These are phyloP conservation scores for Incurvaria masculella DNA, from an alignment of 2,888 invertebrate species.

Conservation along the genomic window DNA sequence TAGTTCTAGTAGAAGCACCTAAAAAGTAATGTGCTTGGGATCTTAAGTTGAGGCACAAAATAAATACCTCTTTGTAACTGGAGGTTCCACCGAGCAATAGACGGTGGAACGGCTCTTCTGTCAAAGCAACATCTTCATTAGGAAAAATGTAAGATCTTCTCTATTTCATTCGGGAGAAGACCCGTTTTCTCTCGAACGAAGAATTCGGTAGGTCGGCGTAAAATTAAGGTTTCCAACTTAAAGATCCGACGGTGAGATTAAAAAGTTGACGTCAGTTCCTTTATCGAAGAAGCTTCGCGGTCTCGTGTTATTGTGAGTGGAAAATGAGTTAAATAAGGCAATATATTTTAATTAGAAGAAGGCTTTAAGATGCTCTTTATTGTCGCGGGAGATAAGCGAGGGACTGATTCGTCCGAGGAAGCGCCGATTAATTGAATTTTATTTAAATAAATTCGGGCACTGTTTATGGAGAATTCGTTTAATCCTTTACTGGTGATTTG, in stretches of 20 bases:
- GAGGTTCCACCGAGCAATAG: slow-evolving; percentile 27
- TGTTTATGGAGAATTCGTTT: too few relatives aligned
- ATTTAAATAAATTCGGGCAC: slow-evolving; percentile 20
- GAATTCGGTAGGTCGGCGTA: slow-evolving; percentile 19
- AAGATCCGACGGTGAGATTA: slow-evolving; percentile 40
- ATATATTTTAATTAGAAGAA: slow-evolving; percentile 57
- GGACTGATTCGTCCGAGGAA: slow-evolving; percentile 26
- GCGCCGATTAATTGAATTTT: slow-evolving; percentile 55
- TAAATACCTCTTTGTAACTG: slow-evolving; percentile 56
- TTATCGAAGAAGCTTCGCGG: slow-evolving; percentile 30
- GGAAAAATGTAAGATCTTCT: slow-evolving; percentile 19
- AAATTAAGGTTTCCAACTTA: slow-evolving; percentile 27
- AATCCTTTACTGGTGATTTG: too few relatives aligned
- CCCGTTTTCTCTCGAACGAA: too few relatives aligned
- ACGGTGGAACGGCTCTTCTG: slow-evolving; percentile 33
- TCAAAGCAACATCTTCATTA: slow-evolving; percentile 22
- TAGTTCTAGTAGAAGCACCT: slow-evolving; percentile 29
- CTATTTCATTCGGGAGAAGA: slow-evolving; percentile 9
- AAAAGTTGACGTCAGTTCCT: slow-evolving; percentile 39
- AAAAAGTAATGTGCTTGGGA: slow-evolving; percentile 48
- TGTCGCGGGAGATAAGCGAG: slow-evolving; percentile 43
- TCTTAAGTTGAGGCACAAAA: slow-evolving; percentile 43
- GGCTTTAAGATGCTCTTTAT: slow-evolving; percentile 43
- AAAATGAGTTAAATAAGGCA: slow-evolving; percentile 58
- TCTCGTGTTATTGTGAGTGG: slow-evolving; percentile 54